These are phyloP conservation scores for Callaeas wilsoni DNA, from an alignment of 2,113 vertebrate species.

Conservation along the genomic window DNA sequence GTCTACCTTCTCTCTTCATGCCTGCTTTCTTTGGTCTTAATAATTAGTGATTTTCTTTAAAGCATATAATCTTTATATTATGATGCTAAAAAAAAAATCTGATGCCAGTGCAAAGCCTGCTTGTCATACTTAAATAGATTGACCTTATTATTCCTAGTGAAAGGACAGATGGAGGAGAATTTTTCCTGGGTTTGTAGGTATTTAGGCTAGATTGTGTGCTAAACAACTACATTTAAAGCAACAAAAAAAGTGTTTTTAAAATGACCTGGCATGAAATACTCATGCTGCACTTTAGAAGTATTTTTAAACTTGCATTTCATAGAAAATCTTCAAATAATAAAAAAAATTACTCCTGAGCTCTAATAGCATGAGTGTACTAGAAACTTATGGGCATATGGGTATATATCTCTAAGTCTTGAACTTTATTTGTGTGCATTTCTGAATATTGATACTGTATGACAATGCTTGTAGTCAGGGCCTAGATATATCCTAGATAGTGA, in stretches of 20 bases:
- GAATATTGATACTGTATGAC: neutral
- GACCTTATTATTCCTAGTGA: neutral
- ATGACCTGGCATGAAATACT: neutral
- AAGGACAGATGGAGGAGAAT: neutral
- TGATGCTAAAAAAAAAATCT: neutral
- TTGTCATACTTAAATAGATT: neutral
- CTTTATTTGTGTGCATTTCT: neutral
- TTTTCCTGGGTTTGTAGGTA: neutral
- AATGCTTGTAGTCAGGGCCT: neutral
- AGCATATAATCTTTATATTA: neutral
- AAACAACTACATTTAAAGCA: neutral
- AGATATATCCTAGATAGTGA: neutral
- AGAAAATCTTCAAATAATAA: neutral
- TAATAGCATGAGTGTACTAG: neutral
- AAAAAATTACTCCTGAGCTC: neutral
- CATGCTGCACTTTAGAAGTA: neutral
- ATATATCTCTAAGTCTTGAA: neutral
- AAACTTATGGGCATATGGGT: neutral
- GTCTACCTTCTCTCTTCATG: neutral
- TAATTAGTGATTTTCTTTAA: neutral
- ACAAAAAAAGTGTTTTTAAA: neutral
- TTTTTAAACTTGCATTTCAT: neutral
- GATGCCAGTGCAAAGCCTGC: neutral
- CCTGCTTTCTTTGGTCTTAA: neutral
- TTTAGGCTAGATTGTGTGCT: neutral